phyloP scores from a whole-genome alignment of 2,797 vertebrate genomes.

The Diceros bicornis region DNA sequence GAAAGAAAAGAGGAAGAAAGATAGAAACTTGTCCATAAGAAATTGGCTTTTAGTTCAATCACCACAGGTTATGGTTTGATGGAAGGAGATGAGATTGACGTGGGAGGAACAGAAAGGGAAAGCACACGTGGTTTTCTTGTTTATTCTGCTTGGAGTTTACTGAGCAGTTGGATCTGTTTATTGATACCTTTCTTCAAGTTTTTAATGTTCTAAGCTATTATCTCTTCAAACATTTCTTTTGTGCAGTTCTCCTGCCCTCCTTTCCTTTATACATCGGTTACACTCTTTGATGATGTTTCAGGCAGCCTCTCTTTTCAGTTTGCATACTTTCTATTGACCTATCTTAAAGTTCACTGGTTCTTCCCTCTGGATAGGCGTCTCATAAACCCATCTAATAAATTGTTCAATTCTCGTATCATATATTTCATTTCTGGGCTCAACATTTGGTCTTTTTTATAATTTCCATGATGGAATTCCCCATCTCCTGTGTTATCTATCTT shows the following conservation, averaged over 20 bases:
- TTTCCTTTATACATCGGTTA: background rate
- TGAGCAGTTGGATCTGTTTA: background rate
- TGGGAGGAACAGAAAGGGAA: background rate
- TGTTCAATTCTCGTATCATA: background rate
- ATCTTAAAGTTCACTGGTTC: background rate
- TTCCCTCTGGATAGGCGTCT: constrained; percentile 4
- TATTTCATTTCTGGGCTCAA: background rate
- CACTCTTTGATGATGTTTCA: background rate
- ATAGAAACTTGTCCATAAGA: background rate
- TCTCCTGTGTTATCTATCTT: constrained; percentile 6
- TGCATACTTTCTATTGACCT: background rate
- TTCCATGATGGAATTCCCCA: background rate
- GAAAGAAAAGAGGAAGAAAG: background rate
- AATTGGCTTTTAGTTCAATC: background rate
- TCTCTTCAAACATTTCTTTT: background rate
- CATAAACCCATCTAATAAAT: background rate
- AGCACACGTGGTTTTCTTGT: background rate
- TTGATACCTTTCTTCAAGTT: background rate
- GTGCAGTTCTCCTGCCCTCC: background rate
- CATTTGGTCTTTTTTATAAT: constrained; percentile 20
- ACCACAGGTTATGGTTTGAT: background rate
- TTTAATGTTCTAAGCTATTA: background rate
- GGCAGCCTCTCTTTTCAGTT: background rate
- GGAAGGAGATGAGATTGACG: background rate
- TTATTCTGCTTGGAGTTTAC: background rate